A percentile compares a stretch with the other conserved stretches of the same genome.
Evolutionary conservation across 1,140 invertebrate genomes (phyloP).

Genomic region (Phymastichus coffea): DNA sequence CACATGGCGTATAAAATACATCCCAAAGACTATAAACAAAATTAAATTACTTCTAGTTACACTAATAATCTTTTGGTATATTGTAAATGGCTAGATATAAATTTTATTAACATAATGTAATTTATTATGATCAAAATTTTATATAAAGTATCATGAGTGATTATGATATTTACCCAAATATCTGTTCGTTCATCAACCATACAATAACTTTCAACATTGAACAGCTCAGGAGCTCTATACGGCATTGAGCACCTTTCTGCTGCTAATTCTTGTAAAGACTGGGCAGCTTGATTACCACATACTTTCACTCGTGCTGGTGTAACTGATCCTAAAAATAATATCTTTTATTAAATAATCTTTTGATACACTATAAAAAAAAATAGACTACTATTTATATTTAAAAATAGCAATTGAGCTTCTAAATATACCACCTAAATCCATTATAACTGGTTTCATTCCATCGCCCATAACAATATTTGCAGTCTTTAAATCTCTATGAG

Average conservation of each 20-base stretch:
- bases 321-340: constrained; percentile 65
- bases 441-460: constrained; percentile 72
- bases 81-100: constrained; percentile 1
- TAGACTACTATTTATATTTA: neutral
- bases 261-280: constrained; percentile 76
- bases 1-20: constrained; percentile 84
- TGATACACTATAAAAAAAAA: neutral
- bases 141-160: neutral
- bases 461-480: constrained; percentile 78
- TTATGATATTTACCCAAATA: constrained; percentile 71
- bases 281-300: constrained; percentile 70
- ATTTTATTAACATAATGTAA: neutral
- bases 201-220: constrained; percentile 79
- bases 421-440: constrained; percentile 70
- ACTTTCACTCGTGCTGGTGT: constrained; percentile 74
- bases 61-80: neutral
- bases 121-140: neutral
- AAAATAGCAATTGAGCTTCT: neutral
- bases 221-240: constrained; percentile 84
- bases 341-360: constrained; percentile 2
- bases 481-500: constrained; percentile 84
- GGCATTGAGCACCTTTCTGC: constrained; percentile 85
- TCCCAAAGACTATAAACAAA: constrained; percentile 73
- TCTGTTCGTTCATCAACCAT: constrained; percentile 83
- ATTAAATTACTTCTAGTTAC: neutral